A percentile compares a stretch with the other conserved stretches of the same genome.
phyloP scores from a whole-genome alignment of 2,113 vertebrate species.

The Calyptomena viridis region DNA sequence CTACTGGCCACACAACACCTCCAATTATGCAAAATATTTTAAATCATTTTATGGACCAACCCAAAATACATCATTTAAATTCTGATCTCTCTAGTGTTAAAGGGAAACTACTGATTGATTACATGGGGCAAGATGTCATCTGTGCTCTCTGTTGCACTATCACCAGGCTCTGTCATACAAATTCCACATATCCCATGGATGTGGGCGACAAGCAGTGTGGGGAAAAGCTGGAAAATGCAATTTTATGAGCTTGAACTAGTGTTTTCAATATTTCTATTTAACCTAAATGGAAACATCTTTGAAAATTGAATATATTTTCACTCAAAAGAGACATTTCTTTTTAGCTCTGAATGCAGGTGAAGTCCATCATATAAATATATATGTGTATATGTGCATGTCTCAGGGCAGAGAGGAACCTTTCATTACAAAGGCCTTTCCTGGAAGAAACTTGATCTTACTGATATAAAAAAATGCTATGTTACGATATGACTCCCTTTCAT shows the following conservation, averaged over 20 bases:
- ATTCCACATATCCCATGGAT: background rate
- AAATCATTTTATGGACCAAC: background rate
- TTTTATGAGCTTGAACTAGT: background rate
- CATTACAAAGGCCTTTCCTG: background rate
- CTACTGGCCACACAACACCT: background rate
- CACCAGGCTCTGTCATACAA: background rate
- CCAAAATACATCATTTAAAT: background rate
- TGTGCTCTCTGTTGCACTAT: background rate
- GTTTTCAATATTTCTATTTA: background rate
- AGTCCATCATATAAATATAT: background rate
- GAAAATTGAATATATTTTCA: background rate
- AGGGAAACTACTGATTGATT: conserved; percentile 14
- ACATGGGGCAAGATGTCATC: background rate
- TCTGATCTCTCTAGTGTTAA: background rate
- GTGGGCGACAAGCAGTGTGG: background rate
- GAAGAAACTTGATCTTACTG: background rate
- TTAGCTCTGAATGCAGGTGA: background rate
- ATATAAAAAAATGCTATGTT: background rate
- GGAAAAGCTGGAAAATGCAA: background rate
- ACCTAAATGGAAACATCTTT: background rate
- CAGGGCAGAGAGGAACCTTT: background rate
- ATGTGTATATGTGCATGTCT: fast-evolving
- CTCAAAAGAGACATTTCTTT: background rate
- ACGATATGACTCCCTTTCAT: background rate
- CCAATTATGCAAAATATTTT: background rate